Conservation (phyloP, 1,140 invertebrate species). For the Trinorchestia longiramus region DNA sequence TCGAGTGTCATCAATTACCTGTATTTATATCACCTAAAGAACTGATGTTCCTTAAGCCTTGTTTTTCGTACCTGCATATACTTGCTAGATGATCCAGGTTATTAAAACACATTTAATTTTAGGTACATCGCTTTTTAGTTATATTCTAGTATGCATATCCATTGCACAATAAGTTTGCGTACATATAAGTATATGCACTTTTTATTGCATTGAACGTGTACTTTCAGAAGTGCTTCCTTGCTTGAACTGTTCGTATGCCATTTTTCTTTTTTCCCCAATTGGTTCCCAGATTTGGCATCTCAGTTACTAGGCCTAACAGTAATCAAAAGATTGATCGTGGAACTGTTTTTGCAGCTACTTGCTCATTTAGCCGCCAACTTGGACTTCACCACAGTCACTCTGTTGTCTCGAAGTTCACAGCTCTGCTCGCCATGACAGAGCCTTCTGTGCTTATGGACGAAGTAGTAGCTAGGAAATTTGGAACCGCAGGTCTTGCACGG, state of each 20-base stretch:
- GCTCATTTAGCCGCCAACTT: background rate
- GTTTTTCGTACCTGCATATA: background rate
- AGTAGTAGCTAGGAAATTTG: constrained; percentile 93
- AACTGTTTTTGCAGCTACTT: background rate
- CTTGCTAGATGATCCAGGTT: background rate
- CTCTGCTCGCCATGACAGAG: constrained; percentile 76
- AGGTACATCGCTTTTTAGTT: background rate
- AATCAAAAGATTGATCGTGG: background rate
- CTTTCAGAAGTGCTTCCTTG: background rate
- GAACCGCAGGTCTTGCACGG: constrained; percentile 91
- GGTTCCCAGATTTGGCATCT: background rate
- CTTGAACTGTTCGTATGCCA: background rate
- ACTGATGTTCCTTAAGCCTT: background rate
- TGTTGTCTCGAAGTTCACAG: constrained; percentile 44
- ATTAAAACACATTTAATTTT: background rate
- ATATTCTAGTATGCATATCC: background rate
- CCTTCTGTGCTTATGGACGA: constrained; percentile 91
- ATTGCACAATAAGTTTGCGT: background rate
- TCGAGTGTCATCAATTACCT: background rate
- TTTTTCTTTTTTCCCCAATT: background rate
- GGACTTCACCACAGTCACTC: background rate
- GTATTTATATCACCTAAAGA: background rate
- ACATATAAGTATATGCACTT: background rate
- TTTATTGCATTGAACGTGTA: background rate
- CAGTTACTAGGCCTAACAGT: no score